phyloP scores from a whole-genome alignment of 2,888 invertebrate species.

The Amphipyra berbera region DNA sequence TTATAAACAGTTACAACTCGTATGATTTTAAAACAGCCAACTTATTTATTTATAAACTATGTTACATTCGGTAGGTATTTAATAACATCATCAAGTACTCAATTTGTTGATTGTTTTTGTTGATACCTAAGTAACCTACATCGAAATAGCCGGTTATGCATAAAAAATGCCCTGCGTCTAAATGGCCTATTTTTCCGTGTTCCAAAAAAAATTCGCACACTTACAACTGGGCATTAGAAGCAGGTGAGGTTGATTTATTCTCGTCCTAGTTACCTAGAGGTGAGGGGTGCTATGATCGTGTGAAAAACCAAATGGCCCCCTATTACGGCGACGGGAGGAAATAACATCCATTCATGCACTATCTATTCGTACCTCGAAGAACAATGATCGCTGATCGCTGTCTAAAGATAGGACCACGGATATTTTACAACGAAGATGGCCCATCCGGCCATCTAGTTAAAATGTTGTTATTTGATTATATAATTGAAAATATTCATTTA shows the following conservation, averaged over 20 bases:
- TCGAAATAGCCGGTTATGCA: neutral
- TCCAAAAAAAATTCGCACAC: constrained; percentile 13
- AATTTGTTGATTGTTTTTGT: neutral
- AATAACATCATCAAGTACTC: neutral
- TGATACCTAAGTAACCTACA: neutral
- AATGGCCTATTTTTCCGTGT: constrained; percentile 3
- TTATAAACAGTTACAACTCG: constrained; percentile 18
- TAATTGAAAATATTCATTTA: neutral
- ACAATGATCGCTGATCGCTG: constrained; percentile 60
- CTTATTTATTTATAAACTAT: constrained; percentile 3
- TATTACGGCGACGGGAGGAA: constrained; percentile 61
- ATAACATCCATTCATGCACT: constrained; percentile 67
- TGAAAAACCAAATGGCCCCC: constrained; percentile 65
- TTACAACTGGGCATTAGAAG: constrained; percentile 39
- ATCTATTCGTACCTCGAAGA: constrained; percentile 64
- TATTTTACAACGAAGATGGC: constrained; percentile 45
- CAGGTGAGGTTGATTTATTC: constrained; percentile 66
- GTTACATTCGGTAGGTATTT: neutral
- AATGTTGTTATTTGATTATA: constrained; percentile 4
- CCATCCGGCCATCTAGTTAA: constrained; percentile 23
- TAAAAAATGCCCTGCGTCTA: neutral
- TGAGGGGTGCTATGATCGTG: constrained; percentile 57
- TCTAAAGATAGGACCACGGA: constrained; percentile 48
- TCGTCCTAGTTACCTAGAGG: constrained; percentile 66
- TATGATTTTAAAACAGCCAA: constrained; percentile 5